Base-by-base conservation (phyloP, 2,888 invertebrate genomes). In the Sarcophaga rosellei region DNA sequence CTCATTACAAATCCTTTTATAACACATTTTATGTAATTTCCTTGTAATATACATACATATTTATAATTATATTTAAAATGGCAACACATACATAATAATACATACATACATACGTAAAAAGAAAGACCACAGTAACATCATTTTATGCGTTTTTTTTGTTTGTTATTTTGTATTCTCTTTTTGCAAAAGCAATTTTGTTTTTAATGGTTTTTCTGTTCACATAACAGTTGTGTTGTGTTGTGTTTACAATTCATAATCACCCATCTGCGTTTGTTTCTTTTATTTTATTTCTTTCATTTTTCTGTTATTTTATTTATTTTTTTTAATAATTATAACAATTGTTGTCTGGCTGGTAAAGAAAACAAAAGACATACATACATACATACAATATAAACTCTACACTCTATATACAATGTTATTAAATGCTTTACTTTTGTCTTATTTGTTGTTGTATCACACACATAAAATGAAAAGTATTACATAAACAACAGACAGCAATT, bases 311-410 rank as follows among this genome's bases (percentile, higher is more conserved):
- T 6, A 20, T 20, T 17, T 76, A 8, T n/a, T 76, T 15, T 59
- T 66, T 10, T 35, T 68, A 68, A 76, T 76, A 76, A 82, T 77
- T 72, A 77, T 57, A 82, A 72, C 76, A 72, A 81, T 82, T 82
- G 76, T 66, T 82, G 82, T 70, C 70, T 76, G 21, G 5, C 35
- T 35, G 47, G 73, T 68, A 65, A 65, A 75, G 63, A 61, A 44
- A 17, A 57, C 10, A 72, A 70, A 73, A 35, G n/a, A 73, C 12
- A 70, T 12, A 21, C 35, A 35, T 61, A 61, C 21, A 35, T 35
- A 35, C 35, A 35, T 1, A 15, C 45, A 25, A 63, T 12, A 44
- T n/a, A 23, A 10, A 70, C 35, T 70, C 15, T 59, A 23, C 10
- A 72, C 8, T 45, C 59, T n/a, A 44, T 53, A 59, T 57, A 59